These are phyloP conservation scores for Thymallus thymallus DNA, from an alignment of 2,113 vertebrate genomes.

Conservation along the genomic window DNA sequence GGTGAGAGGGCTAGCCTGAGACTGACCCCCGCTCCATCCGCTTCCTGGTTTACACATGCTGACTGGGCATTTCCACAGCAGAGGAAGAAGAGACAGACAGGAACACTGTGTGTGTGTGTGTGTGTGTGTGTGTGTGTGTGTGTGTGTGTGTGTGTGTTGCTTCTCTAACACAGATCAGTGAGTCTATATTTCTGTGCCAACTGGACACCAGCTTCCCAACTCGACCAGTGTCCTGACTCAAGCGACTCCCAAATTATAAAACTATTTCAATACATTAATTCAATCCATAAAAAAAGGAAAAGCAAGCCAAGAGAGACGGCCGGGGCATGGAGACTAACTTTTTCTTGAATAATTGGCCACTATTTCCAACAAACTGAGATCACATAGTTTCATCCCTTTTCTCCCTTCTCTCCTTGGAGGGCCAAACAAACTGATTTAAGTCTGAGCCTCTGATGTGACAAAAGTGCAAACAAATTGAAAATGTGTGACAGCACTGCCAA, in stretches of 20 bases:
- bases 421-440: too few species aligned
- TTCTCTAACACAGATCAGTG: neutral
- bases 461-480: neutral
- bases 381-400: too few species aligned
- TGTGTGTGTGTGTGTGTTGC: slow-evolving; percentile 13
- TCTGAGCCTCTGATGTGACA: too few species aligned
- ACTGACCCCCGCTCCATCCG: neutral
- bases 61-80: slow-evolving; percentile 4
- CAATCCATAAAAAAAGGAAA: neutral
- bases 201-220: neutral
- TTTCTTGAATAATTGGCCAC: too few species aligned
- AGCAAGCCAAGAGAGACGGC: neutral
- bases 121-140: too few species aligned
- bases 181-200: neutral
- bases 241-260: neutral
- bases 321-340: neutral
- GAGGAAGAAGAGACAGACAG: neutral
- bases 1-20: neutral
- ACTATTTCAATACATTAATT: too few species aligned
- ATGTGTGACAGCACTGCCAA: neutral
- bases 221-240: neutral
- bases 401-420: too few species aligned
- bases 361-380: too few species aligned
- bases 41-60: slow-evolving; percentile 6
- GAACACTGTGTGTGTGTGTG: too few species aligned